Evolutionary conservation across 2,113 vertebrate species (phyloP), one percentile per base, ranked within the genome.

Genomic region (Carlito syrichta): DNA sequence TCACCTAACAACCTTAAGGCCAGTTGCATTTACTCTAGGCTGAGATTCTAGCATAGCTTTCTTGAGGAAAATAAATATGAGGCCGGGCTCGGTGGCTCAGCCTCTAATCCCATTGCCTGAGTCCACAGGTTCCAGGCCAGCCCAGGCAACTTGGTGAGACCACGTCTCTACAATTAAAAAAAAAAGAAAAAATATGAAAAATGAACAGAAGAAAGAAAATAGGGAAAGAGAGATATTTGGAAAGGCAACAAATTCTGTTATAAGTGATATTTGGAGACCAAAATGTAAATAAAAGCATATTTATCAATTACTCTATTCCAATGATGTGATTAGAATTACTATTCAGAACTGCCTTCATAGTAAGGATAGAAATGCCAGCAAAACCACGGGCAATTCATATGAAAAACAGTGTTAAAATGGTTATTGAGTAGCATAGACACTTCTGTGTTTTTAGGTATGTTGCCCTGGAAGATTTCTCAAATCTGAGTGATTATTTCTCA

Each of bases 291-390:
- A 82, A 89, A 94, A 79, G 5, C 8, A 54, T 7, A 56, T 35
- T 63, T 43, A 54, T 38, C 77, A 73, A 32, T 94, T 79, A 76
- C 50, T 77, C 7, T 71, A 50, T 73, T 22, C 69, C 60, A 78
- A 71, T 71, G 45, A 45, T 71, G 48, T 50, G 60, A 11, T 56
- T 35, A 63, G 38, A 83, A n/a, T 50, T 90, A 90, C 27, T 38
- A 22, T 17, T 93, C 71, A 63, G 83, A 76, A 45, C 60, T 27
- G 22, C 16, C n/a, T 45, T 88, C 14, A 60, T 3, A 1, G 3
- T 40, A 92, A 91, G 7, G 40, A 8, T n/a, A 94, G 56, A 95
- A 94, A 89, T 54, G 17, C 89, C 52, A 94, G 71, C n/a, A 85
- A 78, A 95, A 23, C 12, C 22, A 20, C 38, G 43, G 88, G 56